Percentiles rank a stretch among this genome's conserved stretches.
These are phyloP conservation scores for Aphrocallistes beatrix DNA, from an alignment of 37 sponge, comb jelly and placozoan genomes.

Conservation along the genomic window DNA sequence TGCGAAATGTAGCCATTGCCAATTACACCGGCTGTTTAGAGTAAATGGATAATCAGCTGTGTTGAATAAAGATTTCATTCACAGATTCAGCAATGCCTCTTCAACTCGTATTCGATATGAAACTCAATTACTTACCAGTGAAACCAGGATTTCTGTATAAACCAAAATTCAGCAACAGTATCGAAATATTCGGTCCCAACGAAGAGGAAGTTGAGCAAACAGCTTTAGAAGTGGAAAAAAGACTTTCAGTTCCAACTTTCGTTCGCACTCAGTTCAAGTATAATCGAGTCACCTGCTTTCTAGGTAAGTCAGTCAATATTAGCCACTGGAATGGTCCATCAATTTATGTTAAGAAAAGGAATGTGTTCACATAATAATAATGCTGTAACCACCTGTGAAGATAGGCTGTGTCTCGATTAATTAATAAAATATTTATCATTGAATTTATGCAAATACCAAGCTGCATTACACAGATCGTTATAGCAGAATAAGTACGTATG, in stretches of 20 bases:
- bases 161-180: slow-evolving; percentile 11
- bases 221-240: neutral
- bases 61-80: neutral
- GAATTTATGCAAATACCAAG: too few relatives aligned
- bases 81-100: neutral
- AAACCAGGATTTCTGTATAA: neutral
- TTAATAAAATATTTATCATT: too few relatives aligned
- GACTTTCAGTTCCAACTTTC: neutral
- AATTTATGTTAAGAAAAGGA: too few relatives aligned
- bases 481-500: too few relatives aligned
- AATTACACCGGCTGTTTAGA: too few relatives aligned
- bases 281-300: slow-evolving; percentile 16
- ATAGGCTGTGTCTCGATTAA: too few relatives aligned
- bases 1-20: too few relatives aligned
- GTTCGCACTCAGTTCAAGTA: slow-evolving; percentile 10
- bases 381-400: too few relatives aligned
- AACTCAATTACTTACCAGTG: neutral
- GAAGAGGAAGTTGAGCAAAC: neutral
- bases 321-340: too few relatives aligned
- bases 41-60: too few relatives aligned
- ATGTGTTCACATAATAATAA: too few relatives aligned
- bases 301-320: neutral
- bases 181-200: neutral
- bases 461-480: too few relatives aligned
- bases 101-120: neutral